Percentiles rank a stretch among this genome's conserved stretches.
phyloP scores from a whole-genome alignment of 37 sponge, comb jelly and placozoan genomes.

The Ephydatia muelleri region DNA sequence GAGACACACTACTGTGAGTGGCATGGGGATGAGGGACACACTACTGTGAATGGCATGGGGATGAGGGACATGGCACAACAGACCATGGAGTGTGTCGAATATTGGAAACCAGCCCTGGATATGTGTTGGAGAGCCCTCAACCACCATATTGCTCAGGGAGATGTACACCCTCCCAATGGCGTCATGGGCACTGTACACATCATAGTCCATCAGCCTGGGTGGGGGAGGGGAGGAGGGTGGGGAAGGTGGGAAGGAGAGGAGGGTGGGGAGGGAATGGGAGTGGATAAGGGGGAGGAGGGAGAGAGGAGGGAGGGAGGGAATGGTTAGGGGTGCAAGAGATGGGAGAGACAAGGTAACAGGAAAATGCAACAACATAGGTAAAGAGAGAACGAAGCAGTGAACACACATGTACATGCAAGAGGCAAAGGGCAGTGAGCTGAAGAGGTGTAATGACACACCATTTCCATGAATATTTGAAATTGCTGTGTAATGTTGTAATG shows the following conservation, averaged over 20 bases:
- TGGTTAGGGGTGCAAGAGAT: not conserved
- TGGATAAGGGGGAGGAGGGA: not conserved
- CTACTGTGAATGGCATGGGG: too few relatives aligned
- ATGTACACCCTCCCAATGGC: conserved; percentile 91
- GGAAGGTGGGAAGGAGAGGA: not conserved
- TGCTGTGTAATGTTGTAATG: too few relatives aligned
- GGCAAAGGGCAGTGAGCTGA: too few relatives aligned
- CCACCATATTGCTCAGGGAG: conserved; percentile 46
- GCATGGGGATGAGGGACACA: too few relatives aligned
- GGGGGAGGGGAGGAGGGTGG: not conserved
- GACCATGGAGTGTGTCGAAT: conserved; percentile 85
- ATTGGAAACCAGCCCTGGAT: conserved; percentile 95
- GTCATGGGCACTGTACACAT: conserved; percentile 87
- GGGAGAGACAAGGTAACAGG: not conserved
- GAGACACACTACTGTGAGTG: too few relatives aligned
- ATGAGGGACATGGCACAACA: not conserved
- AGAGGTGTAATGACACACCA: too few relatives aligned
- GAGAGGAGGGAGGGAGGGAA: not conserved
- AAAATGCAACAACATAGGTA: too few relatives aligned
- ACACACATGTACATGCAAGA: too few relatives aligned
- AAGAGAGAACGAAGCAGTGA: too few relatives aligned
- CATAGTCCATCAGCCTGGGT: conserved; percentile 84
- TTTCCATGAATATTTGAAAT: too few relatives aligned
- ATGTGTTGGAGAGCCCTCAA: conserved; percentile 1
- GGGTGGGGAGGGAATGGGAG: not conserved